Percentiles rank a stretch among this genome's conserved stretches.
Evolutionary conservation across 2,888 invertebrate species (phyloP).

Genomic region (Odontothrips loti): DNA sequence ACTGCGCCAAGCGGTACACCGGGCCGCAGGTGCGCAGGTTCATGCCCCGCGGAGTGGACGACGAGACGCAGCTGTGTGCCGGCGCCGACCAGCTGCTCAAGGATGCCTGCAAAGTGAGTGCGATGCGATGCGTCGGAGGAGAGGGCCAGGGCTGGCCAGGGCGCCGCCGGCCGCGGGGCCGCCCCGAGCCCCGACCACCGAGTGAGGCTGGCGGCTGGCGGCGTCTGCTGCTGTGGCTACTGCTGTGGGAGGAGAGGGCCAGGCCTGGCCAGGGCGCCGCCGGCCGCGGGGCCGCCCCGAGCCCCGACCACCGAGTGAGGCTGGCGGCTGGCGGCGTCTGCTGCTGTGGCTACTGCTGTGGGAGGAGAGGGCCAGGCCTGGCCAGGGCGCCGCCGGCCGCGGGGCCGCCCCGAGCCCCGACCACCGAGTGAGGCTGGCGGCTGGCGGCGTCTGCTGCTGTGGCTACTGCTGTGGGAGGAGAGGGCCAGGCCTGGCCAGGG

Average conservation of each 20-base stretch:
- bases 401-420: background rate
- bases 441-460: background rate
- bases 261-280: no score
- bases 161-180: background rate
- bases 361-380: no score
- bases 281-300: background rate
- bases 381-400: no score
- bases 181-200: background rate
- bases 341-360: background rate
- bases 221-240: background rate
- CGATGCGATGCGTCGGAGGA: background rate
- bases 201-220: background rate
- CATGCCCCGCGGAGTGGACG: slow-evolving; percentile 39
- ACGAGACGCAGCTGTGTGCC: slow-evolving; percentile 43
- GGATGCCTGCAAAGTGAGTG: slow-evolving; percentile 45
- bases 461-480: background rate
- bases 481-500: no score
- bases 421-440: background rate
- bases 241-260: no score
- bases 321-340: background rate
- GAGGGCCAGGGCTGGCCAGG: no score
- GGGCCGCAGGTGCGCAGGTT: slow-evolving; percentile 34
- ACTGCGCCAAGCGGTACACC: slow-evolving; percentile 31
- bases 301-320: background rate
- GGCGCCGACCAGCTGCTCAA: slow-evolving; percentile 43